A percentile compares a stretch with the other conserved stretches of the same genome.
Evolutionary conservation across 2,113 vertebrate genomes (phyloP).

Genomic region (Mormyrus lacerda): DNA sequence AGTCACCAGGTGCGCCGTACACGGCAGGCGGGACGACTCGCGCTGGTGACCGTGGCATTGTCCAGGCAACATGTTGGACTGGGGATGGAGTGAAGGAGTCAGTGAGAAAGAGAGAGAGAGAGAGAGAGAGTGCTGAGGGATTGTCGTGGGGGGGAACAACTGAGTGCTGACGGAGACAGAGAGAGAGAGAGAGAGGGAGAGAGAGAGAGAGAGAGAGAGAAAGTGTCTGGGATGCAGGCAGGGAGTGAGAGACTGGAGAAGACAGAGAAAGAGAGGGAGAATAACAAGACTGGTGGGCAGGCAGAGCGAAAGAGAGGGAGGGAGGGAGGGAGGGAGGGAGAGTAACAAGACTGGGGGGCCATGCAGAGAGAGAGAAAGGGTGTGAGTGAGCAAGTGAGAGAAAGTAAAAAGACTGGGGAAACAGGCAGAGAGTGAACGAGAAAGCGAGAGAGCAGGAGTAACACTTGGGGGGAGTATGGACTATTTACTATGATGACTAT

Average conservation of each 20-base stretch:
- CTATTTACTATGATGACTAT: neutral
- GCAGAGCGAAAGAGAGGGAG: neutral
- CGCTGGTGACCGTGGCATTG: conserved; percentile 40
- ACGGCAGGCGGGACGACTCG: conserved; percentile 34
- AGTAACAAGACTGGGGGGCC: neutral
- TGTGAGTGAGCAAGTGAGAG: neutral
- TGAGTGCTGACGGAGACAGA: neutral
- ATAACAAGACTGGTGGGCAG: neutral
- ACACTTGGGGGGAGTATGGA: neutral
- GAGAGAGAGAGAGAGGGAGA: neutral
- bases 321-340: neutral
- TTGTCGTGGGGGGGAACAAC: neutral
- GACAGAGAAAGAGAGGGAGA: neutral
- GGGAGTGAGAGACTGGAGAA: neutral
- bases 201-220: conserved; percentile 4
- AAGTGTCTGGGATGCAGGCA: neutral
- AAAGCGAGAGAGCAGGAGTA: neutral
- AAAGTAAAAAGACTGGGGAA: neutral
- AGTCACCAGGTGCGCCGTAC: conserved; percentile 20
- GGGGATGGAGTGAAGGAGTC: conserved; percentile 11
- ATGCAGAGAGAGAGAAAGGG: neutral
- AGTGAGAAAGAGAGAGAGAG: neutral
- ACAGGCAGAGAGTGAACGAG: neutral
- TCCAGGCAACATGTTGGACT: conserved; percentile 50
- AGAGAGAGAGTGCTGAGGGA: conserved; percentile 12